A percentile compares a stretch with the other conserved stretches of the same genome.
Conservation (phyloP, 2,113 vertebrate species). For the Tylochromis polylepis region DNA sequence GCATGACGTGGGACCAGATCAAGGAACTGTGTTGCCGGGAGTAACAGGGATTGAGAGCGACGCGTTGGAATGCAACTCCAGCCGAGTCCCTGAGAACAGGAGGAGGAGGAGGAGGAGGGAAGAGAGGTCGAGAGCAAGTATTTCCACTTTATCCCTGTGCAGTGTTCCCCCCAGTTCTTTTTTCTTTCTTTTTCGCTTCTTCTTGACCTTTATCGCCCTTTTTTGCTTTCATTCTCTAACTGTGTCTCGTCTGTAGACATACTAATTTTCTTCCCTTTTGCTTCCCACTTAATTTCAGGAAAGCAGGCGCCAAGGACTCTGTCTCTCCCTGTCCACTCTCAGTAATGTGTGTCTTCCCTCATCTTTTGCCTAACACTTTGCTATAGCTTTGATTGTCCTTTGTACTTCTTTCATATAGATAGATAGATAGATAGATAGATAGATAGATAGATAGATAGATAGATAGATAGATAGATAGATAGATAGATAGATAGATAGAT, state of each 20-base stretch:
- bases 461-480: too few relatives aligned
- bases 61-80: conserved; percentile 71
- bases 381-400: neutral
- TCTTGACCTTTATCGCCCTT: neutral
- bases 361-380: neutral
- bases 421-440: too few relatives aligned
- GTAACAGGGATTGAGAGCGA: conserved; percentile 66
- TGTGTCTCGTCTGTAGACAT: neutral
- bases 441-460: too few relatives aligned
- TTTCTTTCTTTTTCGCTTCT: neutral
- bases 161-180: conserved; percentile 25
- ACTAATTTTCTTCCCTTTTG: neutral
- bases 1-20: conserved; percentile 68
- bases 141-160: conserved; percentile 55
- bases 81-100: conserved; percentile 60
- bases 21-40: conserved; percentile 70
- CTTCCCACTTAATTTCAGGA: neutral
- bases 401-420: neutral
- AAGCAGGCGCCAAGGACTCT: neutral
- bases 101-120: conserved; percentile 37
- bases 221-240: neutral
- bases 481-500: neutral
- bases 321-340: neutral
- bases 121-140: conserved; percentile 50
- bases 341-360: neutral